A percentile compares a stretch with the other conserved stretches of the same genome.
phyloP scores from a whole-genome alignment of 2,888 invertebrate genomes.

The Drosophila monieri region DNA sequence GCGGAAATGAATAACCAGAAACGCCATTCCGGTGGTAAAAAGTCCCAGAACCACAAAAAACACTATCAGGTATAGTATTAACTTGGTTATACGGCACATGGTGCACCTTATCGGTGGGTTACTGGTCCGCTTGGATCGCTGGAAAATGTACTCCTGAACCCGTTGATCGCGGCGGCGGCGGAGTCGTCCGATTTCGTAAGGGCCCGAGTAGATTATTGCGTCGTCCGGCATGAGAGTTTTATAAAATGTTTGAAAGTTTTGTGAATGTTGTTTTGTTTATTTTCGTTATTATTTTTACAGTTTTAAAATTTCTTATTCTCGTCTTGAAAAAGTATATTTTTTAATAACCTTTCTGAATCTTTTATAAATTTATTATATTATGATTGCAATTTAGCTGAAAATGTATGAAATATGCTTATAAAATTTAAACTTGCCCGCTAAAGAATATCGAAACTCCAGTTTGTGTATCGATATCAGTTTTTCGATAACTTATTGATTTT shows the following conservation, averaged over 20 bases:
- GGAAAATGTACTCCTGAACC: constrained; percentile 15
- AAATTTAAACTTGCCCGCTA: background rate
- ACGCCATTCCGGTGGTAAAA: constrained; percentile 12
- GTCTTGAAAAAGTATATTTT: background rate
- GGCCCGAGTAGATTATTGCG: constrained; percentile 37
- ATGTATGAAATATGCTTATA: background rate
- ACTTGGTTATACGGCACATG: constrained; percentile 17
- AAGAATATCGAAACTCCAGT: background rate
- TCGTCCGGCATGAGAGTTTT: constrained; percentile 49
- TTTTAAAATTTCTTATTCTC: background rate
- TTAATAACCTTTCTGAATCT: no score
- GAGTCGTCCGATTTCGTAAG: constrained; percentile 34
- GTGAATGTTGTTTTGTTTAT: background rate
- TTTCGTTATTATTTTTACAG: background rate
- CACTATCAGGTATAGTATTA: constrained; percentile 8
- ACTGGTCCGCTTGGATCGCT: constrained; percentile 21
- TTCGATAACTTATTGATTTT: no score
- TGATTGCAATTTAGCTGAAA: no score
- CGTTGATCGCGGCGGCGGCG: constrained; percentile 27
- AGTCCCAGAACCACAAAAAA: constrained; percentile 21
- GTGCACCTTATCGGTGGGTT: background rate
- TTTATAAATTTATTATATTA: no score
- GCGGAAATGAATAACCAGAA: constrained; percentile 12
- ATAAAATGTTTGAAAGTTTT: background rate
- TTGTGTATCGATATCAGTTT: no score